Evolutionary conservation across 2,797 vertebrate genomes (phyloP).

Genomic region (Clarias laeviceps): DNA sequence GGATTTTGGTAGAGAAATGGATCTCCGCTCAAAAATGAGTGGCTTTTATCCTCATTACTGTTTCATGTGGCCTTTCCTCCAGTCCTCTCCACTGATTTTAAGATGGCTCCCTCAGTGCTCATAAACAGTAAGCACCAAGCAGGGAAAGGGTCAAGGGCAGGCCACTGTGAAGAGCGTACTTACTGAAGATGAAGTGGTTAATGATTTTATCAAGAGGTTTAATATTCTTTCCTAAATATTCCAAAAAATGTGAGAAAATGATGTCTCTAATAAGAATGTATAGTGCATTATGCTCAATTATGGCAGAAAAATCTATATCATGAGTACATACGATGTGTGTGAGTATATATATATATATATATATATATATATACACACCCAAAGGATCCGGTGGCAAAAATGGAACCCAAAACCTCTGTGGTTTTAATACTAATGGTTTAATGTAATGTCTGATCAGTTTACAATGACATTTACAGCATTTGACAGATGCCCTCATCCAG

Average conservation of each 20-base stretch:
- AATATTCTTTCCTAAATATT: background rate
- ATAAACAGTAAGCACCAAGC: conserved; percentile 6
- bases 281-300: too few relatives aligned
- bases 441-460: too few relatives aligned
- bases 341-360: too few relatives aligned
- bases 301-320: too few relatives aligned
- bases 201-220: conserved; percentile 1
- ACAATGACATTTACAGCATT: too few relatives aligned
- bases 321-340: too few relatives aligned
- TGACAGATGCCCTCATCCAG: too few relatives aligned
- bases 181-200: background rate
- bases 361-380: too few relatives aligned
- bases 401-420: too few relatives aligned
- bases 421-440: too few relatives aligned
- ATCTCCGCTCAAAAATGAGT: conserved; percentile 16
- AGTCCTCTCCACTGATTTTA: background rate
- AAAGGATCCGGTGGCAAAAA: too few relatives aligned
- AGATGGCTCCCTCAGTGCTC: conserved; percentile 17
- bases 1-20: background rate
- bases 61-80: conserved; percentile 25
- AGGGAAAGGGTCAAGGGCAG: background rate
- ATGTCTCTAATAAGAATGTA: background rate
- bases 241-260: background rate
- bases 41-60: conserved; percentile 27
- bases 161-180: conserved; percentile 4